Evolutionary conservation across 2,888 invertebrate species (phyloP), one percentile per base, ranked within the genome.

Genomic region (Eilema griseolum): DNA sequence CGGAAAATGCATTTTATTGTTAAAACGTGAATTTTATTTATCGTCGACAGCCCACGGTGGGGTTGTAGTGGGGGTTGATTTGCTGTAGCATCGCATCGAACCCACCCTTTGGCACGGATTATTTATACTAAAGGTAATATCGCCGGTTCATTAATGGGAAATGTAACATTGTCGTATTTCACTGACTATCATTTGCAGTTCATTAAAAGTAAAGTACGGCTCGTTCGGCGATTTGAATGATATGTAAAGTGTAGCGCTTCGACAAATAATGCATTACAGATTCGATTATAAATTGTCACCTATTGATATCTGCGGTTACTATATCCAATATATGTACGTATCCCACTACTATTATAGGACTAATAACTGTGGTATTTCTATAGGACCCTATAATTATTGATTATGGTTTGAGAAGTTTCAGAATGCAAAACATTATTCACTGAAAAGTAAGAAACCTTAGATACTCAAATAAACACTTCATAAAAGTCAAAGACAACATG

Each of bases 21-120:
- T 95, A 95, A 95, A 95, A 95, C 95, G 95, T 95, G 95, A 95
- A 95, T 95, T 95, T 95, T 95, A 95, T 95, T 95, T 95, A 95
- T 95, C 89, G 94, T 88, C 93, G 93, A 95, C 95, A 93, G 92
- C 88, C 89, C 88, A 89, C 89, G 92, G 90, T 87, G 83, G 87
- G 81, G 89, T 88, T 89, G 88, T 82, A 85, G 83, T 85, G 90
- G 90, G 87, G 90, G 91, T 89, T 93, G 95, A 95, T 95, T 95
- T 95, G 95, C 94, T 91, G 93, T 93, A 89, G 89, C 89, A 91
- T 90, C 89, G 90, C 90, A 93, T 94, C 93, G 95, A 93, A 90
- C 83, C 93, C 94, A 92, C 94, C 94, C 94, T 93, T 92, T 93
- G 91, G 91, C 92, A 90, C 87, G 92, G 93, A 93, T 95, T 95